Evolutionary conservation across 2,888 invertebrate genomes (phyloP).

Genomic region (Gisinianus flammeolus): DNA sequence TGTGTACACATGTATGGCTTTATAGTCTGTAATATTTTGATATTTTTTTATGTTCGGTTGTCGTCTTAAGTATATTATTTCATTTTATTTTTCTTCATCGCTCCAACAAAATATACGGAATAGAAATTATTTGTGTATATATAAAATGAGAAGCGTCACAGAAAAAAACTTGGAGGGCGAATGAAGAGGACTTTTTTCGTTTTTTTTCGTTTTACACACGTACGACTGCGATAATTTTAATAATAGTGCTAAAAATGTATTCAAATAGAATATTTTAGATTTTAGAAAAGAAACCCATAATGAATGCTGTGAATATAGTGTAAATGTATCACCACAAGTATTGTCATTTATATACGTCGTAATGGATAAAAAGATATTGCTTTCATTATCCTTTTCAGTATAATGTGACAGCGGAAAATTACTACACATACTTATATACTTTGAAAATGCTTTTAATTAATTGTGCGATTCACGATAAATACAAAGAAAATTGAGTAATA

Average conservation of each 20-base stretch:
- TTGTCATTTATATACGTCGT: too few relatives aligned
- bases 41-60: slow-evolving; percentile 36
- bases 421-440: neutral
- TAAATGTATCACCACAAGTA: slow-evolving; percentile 15
- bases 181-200: too few relatives aligned
- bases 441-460: neutral
- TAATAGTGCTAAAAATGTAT: neutral
- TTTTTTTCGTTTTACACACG: too few relatives aligned
- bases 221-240: neutral
- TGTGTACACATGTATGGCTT: slow-evolving; percentile 5
- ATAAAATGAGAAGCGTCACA: too few relatives aligned
- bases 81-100: neutral
- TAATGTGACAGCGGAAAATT: neutral
- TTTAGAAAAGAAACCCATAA: neutral
- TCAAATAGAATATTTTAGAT: neutral
- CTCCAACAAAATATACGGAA: neutral
- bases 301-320: slow-evolving; percentile 22
- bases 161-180: too few relatives aligned
- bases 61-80: neutral
- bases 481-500: neutral
- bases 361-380: too few relatives aligned
- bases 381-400: neutral
- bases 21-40: slow-evolving; percentile 30
- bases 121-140: slow-evolving; percentile 7
- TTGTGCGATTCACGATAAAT: neutral